phyloP scores from a whole-genome alignment of 2,113 vertebrate species.

The Rhodinocichla rosea region DNA sequence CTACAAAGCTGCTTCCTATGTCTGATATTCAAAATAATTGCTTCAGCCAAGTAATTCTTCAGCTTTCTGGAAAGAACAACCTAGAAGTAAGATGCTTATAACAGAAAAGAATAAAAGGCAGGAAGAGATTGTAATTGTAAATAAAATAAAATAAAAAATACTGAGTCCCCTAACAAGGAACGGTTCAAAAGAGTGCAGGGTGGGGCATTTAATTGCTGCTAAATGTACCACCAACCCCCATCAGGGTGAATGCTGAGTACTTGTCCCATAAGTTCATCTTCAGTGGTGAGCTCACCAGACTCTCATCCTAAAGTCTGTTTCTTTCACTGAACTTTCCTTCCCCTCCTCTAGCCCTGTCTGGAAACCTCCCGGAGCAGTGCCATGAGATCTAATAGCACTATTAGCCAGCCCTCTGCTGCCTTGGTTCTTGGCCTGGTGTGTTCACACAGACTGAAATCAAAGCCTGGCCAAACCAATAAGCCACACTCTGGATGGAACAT shows the following conservation, averaged over 20 bases:
- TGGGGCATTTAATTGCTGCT: not conserved
- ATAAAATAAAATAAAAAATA: too few species aligned
- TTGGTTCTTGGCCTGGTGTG: not conserved
- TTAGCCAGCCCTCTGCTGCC: not conserved
- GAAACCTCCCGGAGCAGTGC: fast-evolving
- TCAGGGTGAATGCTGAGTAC: not conserved
- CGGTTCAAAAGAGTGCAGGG: not conserved
- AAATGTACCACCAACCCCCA: not conserved
- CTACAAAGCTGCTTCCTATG: not conserved
- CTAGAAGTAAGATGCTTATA: not conserved
- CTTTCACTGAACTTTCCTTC: not conserved
- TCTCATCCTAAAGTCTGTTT: not conserved
- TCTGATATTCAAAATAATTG: not conserved
- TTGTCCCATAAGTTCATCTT: not conserved
- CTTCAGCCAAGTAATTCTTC: not conserved
- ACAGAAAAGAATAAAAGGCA: not conserved
- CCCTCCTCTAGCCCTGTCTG: not conserved
- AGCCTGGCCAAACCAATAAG: not conserved
- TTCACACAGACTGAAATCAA: not conserved
- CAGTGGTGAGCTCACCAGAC: not conserved
- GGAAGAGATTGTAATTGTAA: not conserved
- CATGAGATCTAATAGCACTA: not conserved
- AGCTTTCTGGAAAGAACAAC: not conserved
- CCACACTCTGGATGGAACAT: not conserved
- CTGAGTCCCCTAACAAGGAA: not conserved